Conservation (phyloP, 2,888 invertebrate species). For the Asteroscopus sphinx region DNA sequence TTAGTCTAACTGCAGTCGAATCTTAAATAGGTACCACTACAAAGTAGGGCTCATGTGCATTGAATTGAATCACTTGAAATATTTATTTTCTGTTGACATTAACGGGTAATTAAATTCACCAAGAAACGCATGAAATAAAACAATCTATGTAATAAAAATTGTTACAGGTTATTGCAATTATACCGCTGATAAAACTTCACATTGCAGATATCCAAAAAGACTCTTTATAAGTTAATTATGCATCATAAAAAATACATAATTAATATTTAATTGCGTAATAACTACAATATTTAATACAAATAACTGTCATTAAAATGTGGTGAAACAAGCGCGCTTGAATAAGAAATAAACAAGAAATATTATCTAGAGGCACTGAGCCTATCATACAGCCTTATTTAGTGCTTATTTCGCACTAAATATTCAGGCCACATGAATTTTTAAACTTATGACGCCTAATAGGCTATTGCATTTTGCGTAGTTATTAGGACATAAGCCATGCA, state of each 20-base stretch:
- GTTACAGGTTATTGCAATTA: slow-evolving; percentile 22
- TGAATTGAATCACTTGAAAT: slow-evolving; percentile 14
- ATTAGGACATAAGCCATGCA: slow-evolving; percentile 27
- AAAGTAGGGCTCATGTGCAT: slow-evolving; percentile 24
- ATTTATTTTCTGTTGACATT: slow-evolving; percentile 13
- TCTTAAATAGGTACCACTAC: background rate
- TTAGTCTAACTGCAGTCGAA: background rate
- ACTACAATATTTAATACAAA: background rate
- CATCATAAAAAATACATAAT: slow-evolving; percentile 3
- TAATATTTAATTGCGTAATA: background rate
- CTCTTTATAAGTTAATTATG: slow-evolving; percentile 5
- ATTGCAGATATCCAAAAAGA: slow-evolving; percentile 7
- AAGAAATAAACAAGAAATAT: slow-evolving; percentile 16
- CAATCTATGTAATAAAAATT: slow-evolving; percentile 7
- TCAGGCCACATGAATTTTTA: slow-evolving; percentile 46
- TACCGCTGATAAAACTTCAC: slow-evolving; percentile 15
- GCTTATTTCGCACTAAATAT: slow-evolving; percentile 35
- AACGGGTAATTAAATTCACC: background rate
- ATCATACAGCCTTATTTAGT: slow-evolving; percentile 29
- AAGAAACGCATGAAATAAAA: slow-evolving; percentile 2
- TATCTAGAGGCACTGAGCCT: slow-evolving; percentile 3
- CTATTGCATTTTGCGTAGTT: slow-evolving; percentile 40
- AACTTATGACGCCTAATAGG: slow-evolving; percentile 20
- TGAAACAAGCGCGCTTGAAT: slow-evolving; percentile 9
- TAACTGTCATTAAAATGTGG: slow-evolving; percentile 13